Evolutionary conservation across 1,140 invertebrate species (phyloP).

Genomic region (Oscheius sp.): DNA sequence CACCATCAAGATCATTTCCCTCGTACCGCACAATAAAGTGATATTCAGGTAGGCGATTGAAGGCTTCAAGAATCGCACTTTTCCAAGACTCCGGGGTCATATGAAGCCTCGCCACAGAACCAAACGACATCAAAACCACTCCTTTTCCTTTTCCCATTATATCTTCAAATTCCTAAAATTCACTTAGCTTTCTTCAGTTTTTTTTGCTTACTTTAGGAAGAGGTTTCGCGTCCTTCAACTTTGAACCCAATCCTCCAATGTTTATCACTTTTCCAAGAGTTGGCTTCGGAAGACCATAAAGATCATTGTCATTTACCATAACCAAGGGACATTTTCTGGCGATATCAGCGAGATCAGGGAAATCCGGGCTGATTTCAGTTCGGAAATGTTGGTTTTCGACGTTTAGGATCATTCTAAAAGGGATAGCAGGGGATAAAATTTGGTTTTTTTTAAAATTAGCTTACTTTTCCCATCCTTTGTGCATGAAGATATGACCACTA

Average conservation of each 20-base stretch:
- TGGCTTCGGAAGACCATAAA: slow-evolving; percentile 37
- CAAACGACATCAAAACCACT: slow-evolving; percentile 32
- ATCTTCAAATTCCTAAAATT: slow-evolving; percentile 15
- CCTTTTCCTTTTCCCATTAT: slow-evolving; percentile 16
- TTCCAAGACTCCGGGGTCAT: slow-evolving; percentile 25
- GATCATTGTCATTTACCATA: slow-evolving; percentile 36
- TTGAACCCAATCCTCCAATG: slow-evolving; percentile 41
- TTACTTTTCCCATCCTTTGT: background rate
- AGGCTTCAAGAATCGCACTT: slow-evolving; percentile 25
- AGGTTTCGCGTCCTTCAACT: slow-evolving; percentile 22
- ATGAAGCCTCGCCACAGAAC: slow-evolving; percentile 21
- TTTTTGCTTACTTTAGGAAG: background rate
- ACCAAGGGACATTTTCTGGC: slow-evolving; percentile 30
- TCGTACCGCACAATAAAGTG: slow-evolving; percentile 27
- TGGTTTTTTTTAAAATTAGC: background rate
- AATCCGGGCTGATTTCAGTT: slow-evolving; percentile 28
- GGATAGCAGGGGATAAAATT: background rate
- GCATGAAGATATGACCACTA: slow-evolving; percentile 6
- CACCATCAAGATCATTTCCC: slow-evolving; percentile 56
- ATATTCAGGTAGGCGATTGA: slow-evolving; percentile 24
- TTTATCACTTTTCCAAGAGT: slow-evolving; percentile 42
- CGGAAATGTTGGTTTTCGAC: slow-evolving; percentile 2
- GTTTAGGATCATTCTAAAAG: slow-evolving; percentile 1
- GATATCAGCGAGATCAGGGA: slow-evolving; percentile 34
- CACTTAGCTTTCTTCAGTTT: background rate